Base-by-base conservation (phyloP, 2,888 invertebrate species). In the Zhuqinia jingwanae region DNA sequence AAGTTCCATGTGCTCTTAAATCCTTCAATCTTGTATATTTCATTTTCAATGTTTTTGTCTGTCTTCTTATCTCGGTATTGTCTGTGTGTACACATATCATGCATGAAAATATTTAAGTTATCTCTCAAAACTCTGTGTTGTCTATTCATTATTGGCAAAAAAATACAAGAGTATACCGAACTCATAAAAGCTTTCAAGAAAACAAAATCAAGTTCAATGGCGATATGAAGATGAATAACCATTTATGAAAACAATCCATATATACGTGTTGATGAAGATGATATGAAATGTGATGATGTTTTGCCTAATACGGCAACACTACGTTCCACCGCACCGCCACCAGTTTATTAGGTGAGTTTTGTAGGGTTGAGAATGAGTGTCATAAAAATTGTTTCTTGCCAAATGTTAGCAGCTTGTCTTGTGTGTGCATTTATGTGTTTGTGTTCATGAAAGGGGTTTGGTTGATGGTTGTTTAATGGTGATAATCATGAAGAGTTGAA, bases 401-500 rank as follows among this genome's bases (percentile, higher is more conserved):
- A 84, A 84, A 70, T 78, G 78, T 83, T 73, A 36, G 27, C 82
- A 63, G 36, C 36, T 36, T 63, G 58, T 50, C 47, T 13, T 60
- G 50, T 47, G 58, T 63, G 17, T 68, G n/a, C n/a, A n/a, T n/a
- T n/a, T n/a, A n/a, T n/a, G n/a, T n/a, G 77, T 78, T 77, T 58
- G 83, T 36, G 63, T 63, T 63, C 63, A 81, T 84, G 22, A 73
- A 77, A 83, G 70, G 78, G 84, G 77, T 65, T 83, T 63, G 83
- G 60, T 78, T 84, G 56, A 84, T 84, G 78, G 77, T 47, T 58
- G 58, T 58, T 84, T 84, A 78, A 84, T 84, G 84, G 84, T 70
- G 84, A 84, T 68, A 70, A 84, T 84, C 68, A 84, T 84, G 78
- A 84, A 84, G 78, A 84, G 78, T 45, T 78, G 78, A 84, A 84